A percentile compares a stretch with the other conserved stretches of the same genome.
Evolutionary conservation across 2,888 invertebrate species (phyloP).

Genomic region (Physocephala rufipes): DNA sequence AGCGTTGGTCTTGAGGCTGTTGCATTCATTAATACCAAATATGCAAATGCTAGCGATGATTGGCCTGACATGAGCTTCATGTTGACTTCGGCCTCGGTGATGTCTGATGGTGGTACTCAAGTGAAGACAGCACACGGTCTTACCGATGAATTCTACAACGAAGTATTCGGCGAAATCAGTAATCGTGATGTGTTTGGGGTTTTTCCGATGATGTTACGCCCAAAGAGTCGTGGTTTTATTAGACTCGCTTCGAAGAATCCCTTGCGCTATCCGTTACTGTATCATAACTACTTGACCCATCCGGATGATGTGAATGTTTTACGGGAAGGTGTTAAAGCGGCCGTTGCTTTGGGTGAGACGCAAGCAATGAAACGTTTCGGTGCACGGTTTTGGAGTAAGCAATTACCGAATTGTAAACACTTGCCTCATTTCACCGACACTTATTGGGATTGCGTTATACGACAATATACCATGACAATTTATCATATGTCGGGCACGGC

Average conservation of each 20-base stretch:
- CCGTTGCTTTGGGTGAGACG: conserved; percentile 82
- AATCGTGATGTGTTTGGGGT: conserved; percentile 82
- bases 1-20: conserved; percentile 88
- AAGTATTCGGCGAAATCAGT: conserved; percentile 76
- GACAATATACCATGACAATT: conserved; percentile 88
- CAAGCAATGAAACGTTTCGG: conserved; percentile 82
- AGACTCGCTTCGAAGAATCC: conserved; percentile 77
- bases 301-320: conserved; percentile 84
- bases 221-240: conserved; percentile 84
- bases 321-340: conserved; percentile 87
- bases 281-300: conserved; percentile 91
- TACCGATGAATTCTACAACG: conserved; percentile 81
- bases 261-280: conserved; percentile 83
- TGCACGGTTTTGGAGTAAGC: conserved; percentile 77
- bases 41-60: conserved; percentile 85
- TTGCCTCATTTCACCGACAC: conserved; percentile 81
- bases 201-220: conserved; percentile 89
- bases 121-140: conserved; percentile 84
- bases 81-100: conserved; percentile 83
- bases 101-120: conserved; percentile 84
- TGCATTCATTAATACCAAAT: conserved; percentile 88
- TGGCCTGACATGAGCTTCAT: conserved; percentile 94
- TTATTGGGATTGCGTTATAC: conserved; percentile 85
- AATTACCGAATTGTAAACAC: conserved; percentile 84
- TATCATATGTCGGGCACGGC: conserved; percentile 86